Conservation (phyloP, 2,113 vertebrate species). For the Grammatotria lemairii region DNA sequence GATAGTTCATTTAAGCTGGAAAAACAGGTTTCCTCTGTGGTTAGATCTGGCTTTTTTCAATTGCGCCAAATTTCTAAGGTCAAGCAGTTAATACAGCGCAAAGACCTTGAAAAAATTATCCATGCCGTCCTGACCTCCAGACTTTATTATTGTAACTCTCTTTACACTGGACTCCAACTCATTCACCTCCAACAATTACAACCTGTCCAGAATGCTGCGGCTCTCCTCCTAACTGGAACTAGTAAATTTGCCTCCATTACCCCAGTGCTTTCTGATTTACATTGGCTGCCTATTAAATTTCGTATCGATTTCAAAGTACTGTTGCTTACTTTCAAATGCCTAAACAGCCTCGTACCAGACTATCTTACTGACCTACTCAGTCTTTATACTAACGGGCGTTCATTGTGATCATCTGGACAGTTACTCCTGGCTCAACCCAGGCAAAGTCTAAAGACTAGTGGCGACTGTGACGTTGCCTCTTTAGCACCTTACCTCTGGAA, state of each 20-base stretch:
- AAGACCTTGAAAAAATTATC: neutral
- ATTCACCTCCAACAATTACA: neutral
- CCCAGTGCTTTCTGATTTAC: neutral
- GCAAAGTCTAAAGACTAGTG: neutral
- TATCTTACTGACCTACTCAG: neutral
- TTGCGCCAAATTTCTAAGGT: neutral
- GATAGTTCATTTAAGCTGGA: neutral
- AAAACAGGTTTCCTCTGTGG: neutral
- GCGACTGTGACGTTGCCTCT: fast-evolving
- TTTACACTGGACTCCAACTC: neutral
- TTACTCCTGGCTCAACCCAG: neutral
- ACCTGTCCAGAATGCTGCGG: neutral
- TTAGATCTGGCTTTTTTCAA: fast-evolving
- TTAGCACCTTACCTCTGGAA: neutral
- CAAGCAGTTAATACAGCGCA: fast-evolving
- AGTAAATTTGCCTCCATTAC: fast-evolving
- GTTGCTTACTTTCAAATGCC: neutral
- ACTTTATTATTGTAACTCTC: neutral
- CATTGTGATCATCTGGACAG: neutral
- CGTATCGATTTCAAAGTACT: fast-evolving
- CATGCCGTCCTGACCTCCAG: neutral
- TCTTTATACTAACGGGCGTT: fast-evolving
- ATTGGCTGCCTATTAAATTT: neutral
- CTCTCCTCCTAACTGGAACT: neutral
- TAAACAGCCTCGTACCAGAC: too few relatives aligned